Evolutionary conservation across 2,113 vertebrate species (phyloP).

Genomic region (Tupaia chinensis): DNA sequence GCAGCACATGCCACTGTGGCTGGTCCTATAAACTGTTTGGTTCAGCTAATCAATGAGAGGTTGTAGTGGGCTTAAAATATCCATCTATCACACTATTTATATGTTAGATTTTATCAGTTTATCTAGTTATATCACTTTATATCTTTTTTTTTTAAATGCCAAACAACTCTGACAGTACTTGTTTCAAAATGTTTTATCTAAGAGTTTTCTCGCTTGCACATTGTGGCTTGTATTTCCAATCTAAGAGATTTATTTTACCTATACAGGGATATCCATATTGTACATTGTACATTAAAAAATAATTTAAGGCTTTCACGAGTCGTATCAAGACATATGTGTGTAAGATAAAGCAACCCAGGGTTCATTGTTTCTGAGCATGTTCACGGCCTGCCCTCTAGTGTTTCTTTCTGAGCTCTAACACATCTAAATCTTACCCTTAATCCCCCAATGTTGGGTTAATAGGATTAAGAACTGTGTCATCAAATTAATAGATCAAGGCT

Average conservation of each 20-base stretch:
- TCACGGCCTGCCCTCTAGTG: constrained; percentile 85
- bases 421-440: constrained; percentile 75
- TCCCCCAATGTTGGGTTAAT: constrained; percentile 84
- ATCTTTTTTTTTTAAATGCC: not conserved
- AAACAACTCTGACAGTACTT: not conserved
- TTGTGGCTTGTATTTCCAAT: not conserved
- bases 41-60: constrained; percentile 12
- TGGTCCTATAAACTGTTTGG: too few relatives aligned
- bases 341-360: not conserved
- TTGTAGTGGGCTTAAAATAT: not conserved
- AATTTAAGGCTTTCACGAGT: not conserved
- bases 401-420: constrained; percentile 62
- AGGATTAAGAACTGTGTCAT: constrained; percentile 89
- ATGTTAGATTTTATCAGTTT: not conserved
- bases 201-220: not conserved
- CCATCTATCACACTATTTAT: not conserved
- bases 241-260: constrained; percentile 1
- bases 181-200: not conserved
- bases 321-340: not conserved
- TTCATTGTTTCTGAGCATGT: not conserved
- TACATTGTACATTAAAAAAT: not conserved
- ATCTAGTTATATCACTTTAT: not conserved
- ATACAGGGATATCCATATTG: not conserved
- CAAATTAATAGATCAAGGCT: constrained; percentile 84
- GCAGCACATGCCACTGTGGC: too few relatives aligned